A percentile compares a stretch with the other conserved stretches of the same genome.
Conservation (phyloP, 1,140 invertebrate genomes). For the Drosophila pseudoananassae region DNA sequence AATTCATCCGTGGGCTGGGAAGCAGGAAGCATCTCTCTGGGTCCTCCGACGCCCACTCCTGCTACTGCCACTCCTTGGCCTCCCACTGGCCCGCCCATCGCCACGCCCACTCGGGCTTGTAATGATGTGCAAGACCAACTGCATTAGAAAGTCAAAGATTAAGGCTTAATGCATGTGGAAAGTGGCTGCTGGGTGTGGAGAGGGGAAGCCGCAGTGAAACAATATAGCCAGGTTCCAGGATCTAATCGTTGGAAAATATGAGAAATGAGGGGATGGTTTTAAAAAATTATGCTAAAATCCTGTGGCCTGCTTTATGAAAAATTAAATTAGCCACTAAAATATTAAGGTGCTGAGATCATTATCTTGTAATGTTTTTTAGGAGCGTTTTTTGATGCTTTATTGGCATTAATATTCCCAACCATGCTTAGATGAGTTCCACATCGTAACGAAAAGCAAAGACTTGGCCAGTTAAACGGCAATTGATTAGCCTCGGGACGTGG, state of each 20-base stretch:
- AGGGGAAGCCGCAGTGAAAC: neutral
- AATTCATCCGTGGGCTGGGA: constrained; percentile 44
- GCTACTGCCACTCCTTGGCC: constrained; percentile 33
- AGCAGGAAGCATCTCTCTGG: constrained; percentile 33
- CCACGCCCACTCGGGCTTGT: constrained; percentile 14
- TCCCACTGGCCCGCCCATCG: constrained; percentile 4
- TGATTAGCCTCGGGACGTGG: constrained; percentile 39
- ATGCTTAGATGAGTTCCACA: constrained; percentile 11
- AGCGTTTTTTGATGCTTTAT: neutral
- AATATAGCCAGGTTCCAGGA: constrained; percentile 2
- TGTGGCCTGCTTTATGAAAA: neutral
- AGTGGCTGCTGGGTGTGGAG: constrained; percentile 6
- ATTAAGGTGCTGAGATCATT: neutral
- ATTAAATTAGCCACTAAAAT: neutral
- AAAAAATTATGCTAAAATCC: constrained; percentile 8
- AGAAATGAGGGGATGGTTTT: constrained; percentile 23
- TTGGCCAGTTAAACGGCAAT: constrained; percentile 22
- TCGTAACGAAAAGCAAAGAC: constrained; percentile 12
- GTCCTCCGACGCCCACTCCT: constrained; percentile 35
- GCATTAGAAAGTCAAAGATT: constrained; percentile 58
- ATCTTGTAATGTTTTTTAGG: neutral
- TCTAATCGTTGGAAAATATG: neutral
- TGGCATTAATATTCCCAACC: constrained; percentile 29
- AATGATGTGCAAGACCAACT: constrained; percentile 53
- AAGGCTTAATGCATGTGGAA: constrained; percentile 48